Evolutionary conservation across 1,140 invertebrate genomes (phyloP).

Genomic region (Rhagoletis pomonella): DNA sequence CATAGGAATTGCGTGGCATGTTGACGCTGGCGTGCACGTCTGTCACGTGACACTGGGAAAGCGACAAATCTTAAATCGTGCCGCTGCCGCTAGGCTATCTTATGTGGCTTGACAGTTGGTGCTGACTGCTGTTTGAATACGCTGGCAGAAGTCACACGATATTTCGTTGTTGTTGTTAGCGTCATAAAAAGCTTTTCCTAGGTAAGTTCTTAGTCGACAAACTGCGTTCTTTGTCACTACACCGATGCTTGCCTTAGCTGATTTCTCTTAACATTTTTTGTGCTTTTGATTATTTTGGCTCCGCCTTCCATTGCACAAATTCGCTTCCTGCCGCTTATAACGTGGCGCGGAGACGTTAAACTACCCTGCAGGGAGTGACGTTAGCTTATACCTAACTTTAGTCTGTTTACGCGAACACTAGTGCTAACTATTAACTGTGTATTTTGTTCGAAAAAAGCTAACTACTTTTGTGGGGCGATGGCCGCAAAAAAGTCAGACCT

Average conservation of each 20-base stretch:
- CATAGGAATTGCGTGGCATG: background rate
- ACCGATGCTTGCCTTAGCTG: background rate
- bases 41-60: too few species aligned
- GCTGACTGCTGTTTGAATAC: background rate
- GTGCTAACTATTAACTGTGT: too few species aligned
- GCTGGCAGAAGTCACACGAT: background rate
- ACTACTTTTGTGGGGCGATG: too few species aligned
- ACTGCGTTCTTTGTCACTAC: background rate
- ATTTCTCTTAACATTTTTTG: background rate
- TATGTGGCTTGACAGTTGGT: background rate
- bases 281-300: background rate
- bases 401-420: too few species aligned
- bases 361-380: background rate
- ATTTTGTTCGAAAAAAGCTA: too few species aligned
- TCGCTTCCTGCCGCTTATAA: background rate
- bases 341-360: background rate
- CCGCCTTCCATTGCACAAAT: background rate
- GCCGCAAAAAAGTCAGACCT: too few species aligned
- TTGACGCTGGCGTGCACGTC: conserved; percentile 26
- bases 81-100: background rate
- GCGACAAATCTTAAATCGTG: background rate
- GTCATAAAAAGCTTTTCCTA: background rate
- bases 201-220: background rate
- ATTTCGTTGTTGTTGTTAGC: background rate
- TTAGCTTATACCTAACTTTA: too few species aligned